These are phyloP conservation scores for Copidosoma floridanum DNA, from an alignment of 1,140 invertebrate species.

Conservation along the genomic window DNA sequence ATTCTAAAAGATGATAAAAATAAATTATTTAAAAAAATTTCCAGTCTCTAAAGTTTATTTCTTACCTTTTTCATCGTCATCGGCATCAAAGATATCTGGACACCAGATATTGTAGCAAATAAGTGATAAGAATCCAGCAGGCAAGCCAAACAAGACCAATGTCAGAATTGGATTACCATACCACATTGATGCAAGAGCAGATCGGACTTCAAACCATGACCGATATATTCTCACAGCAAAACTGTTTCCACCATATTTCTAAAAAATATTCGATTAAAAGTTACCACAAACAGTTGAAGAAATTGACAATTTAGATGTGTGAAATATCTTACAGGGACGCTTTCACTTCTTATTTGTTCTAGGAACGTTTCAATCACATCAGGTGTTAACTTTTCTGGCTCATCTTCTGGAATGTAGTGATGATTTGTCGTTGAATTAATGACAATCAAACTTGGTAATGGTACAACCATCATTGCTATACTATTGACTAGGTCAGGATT, in stretches of 20 bases:
- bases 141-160: slow-evolving; percentile 82
- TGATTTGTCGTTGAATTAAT: slow-evolving; percentile 87
- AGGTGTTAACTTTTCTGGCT: slow-evolving; percentile 73
- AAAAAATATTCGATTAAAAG: slow-evolving; percentile 32
- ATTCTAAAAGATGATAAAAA: slow-evolving; percentile 39
- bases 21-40: slow-evolving; percentile 22
- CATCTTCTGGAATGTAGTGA: slow-evolving; percentile 86
- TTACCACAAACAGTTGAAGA: too few species aligned
- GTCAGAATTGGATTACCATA: slow-evolving; percentile 86
- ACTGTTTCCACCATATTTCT: slow-evolving; percentile 81
- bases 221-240: slow-evolving; percentile 71
- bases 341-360: slow-evolving; percentile 72
- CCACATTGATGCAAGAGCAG: slow-evolving; percentile 81
- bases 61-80: slow-evolving; percentile 72
- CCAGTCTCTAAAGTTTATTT: neutral
- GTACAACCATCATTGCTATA: slow-evolving; percentile 81
- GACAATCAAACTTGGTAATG: slow-evolving; percentile 83
- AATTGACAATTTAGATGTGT: too few species aligned
- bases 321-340: slow-evolving; percentile 62
- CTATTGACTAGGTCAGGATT: slow-evolving; percentile 84
- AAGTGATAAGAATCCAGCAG: slow-evolving; percentile 85
- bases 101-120: slow-evolving; percentile 94
- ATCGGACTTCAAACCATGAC: slow-evolving; percentile 74
- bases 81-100: slow-evolving; percentile 89
- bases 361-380: slow-evolving; percentile 78